phyloP scores from a whole-genome alignment of 2,888 invertebrate genomes.

The Lasioglossum oenotherae region DNA sequence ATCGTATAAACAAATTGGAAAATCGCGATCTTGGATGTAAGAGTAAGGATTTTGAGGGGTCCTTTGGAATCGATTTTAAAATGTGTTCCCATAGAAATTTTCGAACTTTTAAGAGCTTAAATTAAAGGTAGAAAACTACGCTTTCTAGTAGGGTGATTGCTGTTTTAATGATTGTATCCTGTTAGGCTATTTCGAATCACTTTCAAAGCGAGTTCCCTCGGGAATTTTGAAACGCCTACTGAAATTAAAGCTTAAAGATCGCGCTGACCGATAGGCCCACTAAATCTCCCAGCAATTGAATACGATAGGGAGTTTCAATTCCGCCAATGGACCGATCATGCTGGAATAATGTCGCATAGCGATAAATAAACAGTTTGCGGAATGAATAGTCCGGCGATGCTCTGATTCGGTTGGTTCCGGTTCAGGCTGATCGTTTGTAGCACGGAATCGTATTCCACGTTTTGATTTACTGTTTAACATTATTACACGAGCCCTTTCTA shows the following conservation, averaged over 20 bases:
- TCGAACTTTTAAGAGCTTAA: neutral
- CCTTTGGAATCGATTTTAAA: neutral
- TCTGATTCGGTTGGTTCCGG: neutral
- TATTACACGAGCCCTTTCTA: neutral
- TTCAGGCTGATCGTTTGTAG: neutral
- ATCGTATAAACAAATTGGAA: neutral
- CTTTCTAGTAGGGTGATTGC: too few species aligned
- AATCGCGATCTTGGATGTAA: neutral
- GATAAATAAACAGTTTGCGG: constrained; percentile 9
- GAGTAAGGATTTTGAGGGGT: neutral
- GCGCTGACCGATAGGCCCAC: neutral
- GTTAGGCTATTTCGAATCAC: accelerated
- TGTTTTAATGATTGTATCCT: too few species aligned
- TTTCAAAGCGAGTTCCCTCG: neutral
- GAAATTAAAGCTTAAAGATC: neutral
- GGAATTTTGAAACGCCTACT: neutral
- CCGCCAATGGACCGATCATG: neutral
- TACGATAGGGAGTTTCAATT: neutral
- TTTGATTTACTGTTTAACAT: neutral
- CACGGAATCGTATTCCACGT: neutral
- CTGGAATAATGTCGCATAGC: neutral
- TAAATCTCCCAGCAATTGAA: neutral
- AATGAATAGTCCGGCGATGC: neutral
- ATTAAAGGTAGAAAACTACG: neutral
- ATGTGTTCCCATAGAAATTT: neutral